phyloP scores from a whole-genome alignment of 2,113 vertebrate genomes.

The Sinocyclocheilus maitianheensis region DNA sequence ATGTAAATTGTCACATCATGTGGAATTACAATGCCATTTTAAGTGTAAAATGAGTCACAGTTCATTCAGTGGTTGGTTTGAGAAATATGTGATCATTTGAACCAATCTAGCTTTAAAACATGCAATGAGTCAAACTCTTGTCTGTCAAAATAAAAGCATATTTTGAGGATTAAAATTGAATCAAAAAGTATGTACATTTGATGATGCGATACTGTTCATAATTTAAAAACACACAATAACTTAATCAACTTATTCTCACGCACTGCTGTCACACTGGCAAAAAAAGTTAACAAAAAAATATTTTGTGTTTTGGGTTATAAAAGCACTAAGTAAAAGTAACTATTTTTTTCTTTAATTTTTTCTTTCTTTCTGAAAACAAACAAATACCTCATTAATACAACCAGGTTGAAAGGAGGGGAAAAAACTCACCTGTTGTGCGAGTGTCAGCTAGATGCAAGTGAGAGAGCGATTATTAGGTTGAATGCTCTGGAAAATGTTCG shows the following conservation, averaged over 20 bases:
- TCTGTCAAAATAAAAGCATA: not conserved
- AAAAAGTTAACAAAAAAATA: not conserved
- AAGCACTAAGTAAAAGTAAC: not conserved
- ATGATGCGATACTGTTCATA: not conserved
- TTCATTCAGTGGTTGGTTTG: not conserved
- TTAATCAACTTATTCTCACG: not conserved
- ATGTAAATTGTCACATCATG: not conserved
- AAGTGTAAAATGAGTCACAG: not conserved
- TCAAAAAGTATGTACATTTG: not conserved
- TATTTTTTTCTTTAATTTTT: not conserved
- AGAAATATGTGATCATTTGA: not conserved
- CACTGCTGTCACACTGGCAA: not conserved
- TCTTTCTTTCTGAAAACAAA: not conserved
- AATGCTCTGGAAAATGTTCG: conserved; percentile 1
- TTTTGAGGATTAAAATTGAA: not conserved
- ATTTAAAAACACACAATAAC: not conserved
- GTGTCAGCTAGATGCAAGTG: conserved; percentile 12
- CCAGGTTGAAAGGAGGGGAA: not conserved
- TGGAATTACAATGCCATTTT: not conserved
- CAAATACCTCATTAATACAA: not conserved
- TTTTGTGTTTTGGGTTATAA: not conserved
- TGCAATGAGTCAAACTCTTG: not conserved
- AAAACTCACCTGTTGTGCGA: conserved; percentile 42
- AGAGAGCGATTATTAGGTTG: conserved; percentile 39
- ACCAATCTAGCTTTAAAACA: not conserved